Evolutionary conservation across 2,888 invertebrate genomes (phyloP).

Genomic region (Diaprepes abbreviatus): DNA sequence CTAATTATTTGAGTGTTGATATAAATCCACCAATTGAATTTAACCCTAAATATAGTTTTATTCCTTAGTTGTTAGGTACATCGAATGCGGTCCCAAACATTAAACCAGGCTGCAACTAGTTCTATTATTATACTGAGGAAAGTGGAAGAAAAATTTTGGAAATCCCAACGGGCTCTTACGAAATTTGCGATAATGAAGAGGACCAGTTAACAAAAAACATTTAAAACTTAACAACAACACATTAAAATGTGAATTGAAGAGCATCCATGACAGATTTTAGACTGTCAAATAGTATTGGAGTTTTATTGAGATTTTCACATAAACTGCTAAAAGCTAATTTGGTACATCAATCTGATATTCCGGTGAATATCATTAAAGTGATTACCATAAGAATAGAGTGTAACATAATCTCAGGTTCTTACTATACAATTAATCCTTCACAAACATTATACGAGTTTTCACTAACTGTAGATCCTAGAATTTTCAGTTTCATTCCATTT

Average conservation of each 20-base stretch:
- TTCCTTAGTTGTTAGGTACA: constrained; percentile 13
- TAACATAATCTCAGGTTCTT: constrained; percentile 55
- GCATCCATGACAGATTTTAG: constrained; percentile 8
- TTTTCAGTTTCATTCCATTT: constrained; percentile 40
- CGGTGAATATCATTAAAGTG: constrained; percentile 58
- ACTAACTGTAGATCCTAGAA: no score
- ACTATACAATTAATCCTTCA: constrained; percentile 48
- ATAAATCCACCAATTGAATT: not conserved
- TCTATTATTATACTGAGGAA: no score
- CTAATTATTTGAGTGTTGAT: not conserved
- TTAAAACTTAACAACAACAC: constrained; percentile 32
- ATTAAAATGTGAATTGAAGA: constrained; percentile 21
- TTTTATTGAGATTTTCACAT: constrained; percentile 53
- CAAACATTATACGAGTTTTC: constrained; percentile 62
- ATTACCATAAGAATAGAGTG: constrained; percentile 54
- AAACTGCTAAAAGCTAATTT: constrained; percentile 37
- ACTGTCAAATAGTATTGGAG: constrained; percentile 39
- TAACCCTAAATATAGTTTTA: not conserved
- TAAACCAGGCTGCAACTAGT: not conserved
- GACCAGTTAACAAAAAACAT: no score
- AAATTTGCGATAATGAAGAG: not conserved
- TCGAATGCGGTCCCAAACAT: constrained; percentile 23
- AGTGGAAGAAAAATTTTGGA: no score
- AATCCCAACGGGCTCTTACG: not conserved
- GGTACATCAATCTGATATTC: constrained; percentile 54